A percentile compares a stretch with the other conserved stretches of the same genome.
These are phyloP conservation scores for Coptotermes formosanus DNA, from an alignment of 1,140 invertebrate genomes.

Conservation along the genomic window DNA sequence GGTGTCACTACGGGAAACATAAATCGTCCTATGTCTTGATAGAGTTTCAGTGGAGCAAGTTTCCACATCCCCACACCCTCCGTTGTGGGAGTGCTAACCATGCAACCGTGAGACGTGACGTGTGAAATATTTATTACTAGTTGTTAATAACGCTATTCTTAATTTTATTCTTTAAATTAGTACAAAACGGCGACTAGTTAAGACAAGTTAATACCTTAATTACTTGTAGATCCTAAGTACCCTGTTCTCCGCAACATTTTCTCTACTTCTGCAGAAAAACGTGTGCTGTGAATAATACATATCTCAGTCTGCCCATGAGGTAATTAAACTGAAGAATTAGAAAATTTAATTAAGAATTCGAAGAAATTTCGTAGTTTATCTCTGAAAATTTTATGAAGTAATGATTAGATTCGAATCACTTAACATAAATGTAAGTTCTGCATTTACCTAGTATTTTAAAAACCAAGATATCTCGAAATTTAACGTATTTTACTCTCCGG, in stretches of 20 bases:
- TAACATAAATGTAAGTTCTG: too few species aligned
- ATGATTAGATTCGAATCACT: too few species aligned
- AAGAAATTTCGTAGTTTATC: too few species aligned
- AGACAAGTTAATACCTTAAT: not conserved
- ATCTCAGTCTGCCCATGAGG: not conserved
- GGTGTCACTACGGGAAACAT: conserved; percentile 10
- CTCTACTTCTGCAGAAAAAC: too few species aligned
- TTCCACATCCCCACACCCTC: too few species aligned
- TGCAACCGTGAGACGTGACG: not conserved
- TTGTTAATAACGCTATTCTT: not conserved
- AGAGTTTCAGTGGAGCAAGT: not conserved
- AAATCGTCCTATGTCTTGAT: conserved; percentile 9
- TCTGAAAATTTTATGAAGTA: too few species aligned
- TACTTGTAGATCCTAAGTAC: not conserved
- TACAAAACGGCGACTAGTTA: not conserved
- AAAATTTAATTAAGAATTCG: too few species aligned
- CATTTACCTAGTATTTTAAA: too few species aligned
- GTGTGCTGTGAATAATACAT: too few species aligned
- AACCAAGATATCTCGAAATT: too few species aligned
- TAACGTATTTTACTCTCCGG: too few species aligned
- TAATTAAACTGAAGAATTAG: not conserved
- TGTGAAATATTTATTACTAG: conserved; percentile 5
- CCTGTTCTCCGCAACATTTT: not conserved
- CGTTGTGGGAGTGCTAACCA: not conserved
- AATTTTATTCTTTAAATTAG: not conserved